Percentiles rank a stretch among this genome's conserved stretches.
Conservation (phyloP, 2,113 vertebrate species). For the Alaudala cheleensis region DNA sequence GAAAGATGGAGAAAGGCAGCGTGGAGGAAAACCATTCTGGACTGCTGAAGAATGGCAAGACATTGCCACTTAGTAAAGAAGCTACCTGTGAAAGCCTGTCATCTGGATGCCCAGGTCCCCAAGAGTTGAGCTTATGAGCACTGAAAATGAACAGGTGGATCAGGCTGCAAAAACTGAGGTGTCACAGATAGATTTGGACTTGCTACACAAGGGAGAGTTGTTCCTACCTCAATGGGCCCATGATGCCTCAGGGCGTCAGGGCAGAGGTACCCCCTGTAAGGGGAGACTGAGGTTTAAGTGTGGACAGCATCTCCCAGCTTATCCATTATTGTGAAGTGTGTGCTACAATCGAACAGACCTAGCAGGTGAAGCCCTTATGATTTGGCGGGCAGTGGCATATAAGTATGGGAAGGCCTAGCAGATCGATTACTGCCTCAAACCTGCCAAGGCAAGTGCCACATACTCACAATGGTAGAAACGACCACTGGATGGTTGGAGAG, state of each 20-base stretch:
- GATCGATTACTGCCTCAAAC: neutral
- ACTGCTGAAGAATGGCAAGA: neutral
- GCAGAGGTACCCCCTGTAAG: neutral
- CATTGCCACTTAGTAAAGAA: neutral
- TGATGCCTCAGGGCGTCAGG: neutral
- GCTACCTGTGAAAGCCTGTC: neutral
- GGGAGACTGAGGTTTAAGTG: neutral
- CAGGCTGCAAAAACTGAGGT: neutral
- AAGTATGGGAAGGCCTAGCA: neutral
- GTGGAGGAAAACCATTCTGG: neutral
- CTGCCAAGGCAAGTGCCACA: fast-evolving
- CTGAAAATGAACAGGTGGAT: neutral
- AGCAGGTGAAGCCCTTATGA: neutral
- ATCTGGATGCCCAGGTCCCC: neutral
- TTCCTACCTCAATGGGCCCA: neutral
- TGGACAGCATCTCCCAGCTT: neutral
- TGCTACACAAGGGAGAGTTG: neutral
- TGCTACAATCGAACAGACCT: neutral
- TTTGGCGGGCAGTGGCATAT: neutral
- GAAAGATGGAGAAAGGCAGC: neutral
- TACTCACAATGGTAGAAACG: neutral
- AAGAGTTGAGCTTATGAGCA: neutral
- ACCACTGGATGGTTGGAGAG: neutral
- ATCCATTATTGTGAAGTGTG: neutral
- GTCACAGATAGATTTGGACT: neutral